Evolutionary conservation across 2,797 vertebrate species (phyloP), one percentile per base, ranked within the genome.

Genomic region (Numenius phaeopus): DNA sequence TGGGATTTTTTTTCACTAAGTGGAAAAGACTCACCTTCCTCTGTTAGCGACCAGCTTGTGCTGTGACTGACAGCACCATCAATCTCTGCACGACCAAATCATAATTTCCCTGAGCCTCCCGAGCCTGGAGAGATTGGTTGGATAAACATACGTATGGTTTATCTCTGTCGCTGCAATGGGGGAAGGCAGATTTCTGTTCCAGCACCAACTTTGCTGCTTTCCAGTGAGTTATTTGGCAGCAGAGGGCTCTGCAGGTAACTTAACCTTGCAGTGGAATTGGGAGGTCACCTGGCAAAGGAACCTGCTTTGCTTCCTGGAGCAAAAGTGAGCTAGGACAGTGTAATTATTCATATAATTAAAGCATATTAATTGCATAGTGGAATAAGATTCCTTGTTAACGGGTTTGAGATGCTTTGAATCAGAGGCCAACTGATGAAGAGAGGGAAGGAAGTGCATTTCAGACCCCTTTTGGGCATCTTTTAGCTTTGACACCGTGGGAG

Each of bases 71-170:
- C 83, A 72, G 73, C 40, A 26, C 82, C 67, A 34, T 95, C 87
- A 37, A 19, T 95, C 96, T 94, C 86, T 79, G 20, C 24, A 42
- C 76, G 84, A 72, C 52, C 80, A n/a, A 42, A 69, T 47, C 77
- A 79, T 85, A 42, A 81, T 90, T 96, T 92, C 89, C 46, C 87
- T 85, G 77, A 84, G 64, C 49, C 80, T 94, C 62, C 40, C 19
- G 34, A 69, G 76, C 61, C 90, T 67, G 20, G 47, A 32, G 88
- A 73, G 94, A 70, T 67, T 61, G n/a, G 73, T 3, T 72, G 81
- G 78, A 19, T 83, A 26, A 72, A 34, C 30, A 72, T 77, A 27
- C 26, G 39, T 34, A 8, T 64, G 49, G 52, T 96, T 92, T 94
- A 30, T 94, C 82, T 91, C 84, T 83, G 70, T 77, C 90, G 32